phyloP scores from a whole-genome alignment of 2,888 invertebrate species.

The Argyresthia goedartella region DNA sequence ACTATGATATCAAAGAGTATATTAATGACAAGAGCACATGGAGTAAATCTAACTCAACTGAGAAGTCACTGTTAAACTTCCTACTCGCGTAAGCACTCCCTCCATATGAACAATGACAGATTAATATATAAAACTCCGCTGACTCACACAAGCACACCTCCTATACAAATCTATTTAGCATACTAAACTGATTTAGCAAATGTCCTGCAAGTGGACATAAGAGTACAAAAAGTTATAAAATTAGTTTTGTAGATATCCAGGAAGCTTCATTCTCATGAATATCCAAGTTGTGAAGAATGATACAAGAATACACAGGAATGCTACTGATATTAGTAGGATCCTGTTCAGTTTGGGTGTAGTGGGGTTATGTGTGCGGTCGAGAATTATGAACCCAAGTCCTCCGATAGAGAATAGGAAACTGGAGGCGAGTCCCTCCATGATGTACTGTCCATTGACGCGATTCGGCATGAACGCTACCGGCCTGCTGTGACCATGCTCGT shows the following conservation, averaged over 20 bases:
- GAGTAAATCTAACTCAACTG: too few relatives aligned
- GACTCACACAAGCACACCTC: too few relatives aligned
- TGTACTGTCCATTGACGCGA: conserved; percentile 98
- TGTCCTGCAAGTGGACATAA: too few relatives aligned
- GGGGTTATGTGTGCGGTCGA: conserved; percentile 95
- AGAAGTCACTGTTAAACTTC: too few relatives aligned
- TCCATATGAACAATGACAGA: too few relatives aligned
- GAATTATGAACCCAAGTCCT: conserved; percentile 94
- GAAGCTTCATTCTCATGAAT: conserved; percentile 99
- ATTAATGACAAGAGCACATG: too few relatives aligned
- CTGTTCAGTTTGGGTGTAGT: conserved; percentile 91
- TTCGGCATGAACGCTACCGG: conserved; percentile 99
- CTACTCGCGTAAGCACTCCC: too few relatives aligned
- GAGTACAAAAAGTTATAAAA: not conserved
- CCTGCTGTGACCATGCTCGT: conserved; percentile 96
- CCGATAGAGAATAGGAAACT: conserved; percentile 97
- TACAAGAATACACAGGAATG: conserved; percentile 91
- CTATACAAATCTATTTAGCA: too few relatives aligned
- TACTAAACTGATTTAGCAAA: too few relatives aligned
- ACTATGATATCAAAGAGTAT: not conserved
- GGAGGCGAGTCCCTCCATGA: conserved; percentile 98
- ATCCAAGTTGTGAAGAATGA: conserved; percentile 97
- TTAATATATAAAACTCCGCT: too few relatives aligned
- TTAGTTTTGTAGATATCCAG: conserved; percentile 81
- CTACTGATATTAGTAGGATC: conserved; percentile 89